These are phyloP conservation scores for Nebria salina DNA, from an alignment of 2,888 invertebrate species.

Conservation along the genomic window DNA sequence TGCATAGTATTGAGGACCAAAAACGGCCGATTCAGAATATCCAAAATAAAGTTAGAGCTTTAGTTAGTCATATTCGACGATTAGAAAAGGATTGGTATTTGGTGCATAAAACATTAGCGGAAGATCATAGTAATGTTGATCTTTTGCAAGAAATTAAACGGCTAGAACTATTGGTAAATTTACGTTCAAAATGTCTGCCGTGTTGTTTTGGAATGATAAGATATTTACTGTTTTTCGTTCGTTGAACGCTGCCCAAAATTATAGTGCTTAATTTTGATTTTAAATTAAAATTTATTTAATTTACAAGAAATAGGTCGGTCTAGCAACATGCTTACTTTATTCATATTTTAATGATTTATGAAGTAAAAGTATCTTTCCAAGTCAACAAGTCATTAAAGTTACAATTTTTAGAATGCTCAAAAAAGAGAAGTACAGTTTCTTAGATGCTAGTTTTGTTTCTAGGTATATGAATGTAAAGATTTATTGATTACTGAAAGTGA, in stretches of 20 bases:
- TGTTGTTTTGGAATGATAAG: background rate
- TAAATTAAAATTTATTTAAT: background rate
- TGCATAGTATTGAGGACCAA: conserved; percentile 92
- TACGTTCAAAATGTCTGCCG: background rate
- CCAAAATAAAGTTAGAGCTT: conserved; percentile 82
- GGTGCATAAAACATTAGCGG: conserved; percentile 81
- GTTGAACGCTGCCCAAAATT: too few species aligned
- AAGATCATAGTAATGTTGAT: conserved; percentile 70
- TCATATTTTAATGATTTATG: too few species aligned
- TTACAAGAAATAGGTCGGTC: conserved; percentile 11
- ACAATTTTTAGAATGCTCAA: too few species aligned
- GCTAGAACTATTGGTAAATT: conserved; percentile 73
- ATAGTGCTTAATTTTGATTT: background rate
- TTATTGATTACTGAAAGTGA: conserved; percentile 87
- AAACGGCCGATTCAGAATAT: conserved; percentile 89
- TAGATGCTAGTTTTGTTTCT: conserved; percentile 41
- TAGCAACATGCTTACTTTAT: too few species aligned
- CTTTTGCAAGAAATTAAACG: conserved; percentile 75
- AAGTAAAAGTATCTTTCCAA: too few species aligned
- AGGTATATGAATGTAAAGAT: conserved; percentile 91
- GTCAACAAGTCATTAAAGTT: too few species aligned
- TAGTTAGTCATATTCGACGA: conserved; percentile 83
- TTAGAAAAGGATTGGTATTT: conserved; percentile 91
- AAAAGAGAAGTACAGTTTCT: background rate
- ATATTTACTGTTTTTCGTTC: too few species aligned